Conservation (phyloP, 2,113 vertebrate species). For the Leiothrix lutea region DNA sequence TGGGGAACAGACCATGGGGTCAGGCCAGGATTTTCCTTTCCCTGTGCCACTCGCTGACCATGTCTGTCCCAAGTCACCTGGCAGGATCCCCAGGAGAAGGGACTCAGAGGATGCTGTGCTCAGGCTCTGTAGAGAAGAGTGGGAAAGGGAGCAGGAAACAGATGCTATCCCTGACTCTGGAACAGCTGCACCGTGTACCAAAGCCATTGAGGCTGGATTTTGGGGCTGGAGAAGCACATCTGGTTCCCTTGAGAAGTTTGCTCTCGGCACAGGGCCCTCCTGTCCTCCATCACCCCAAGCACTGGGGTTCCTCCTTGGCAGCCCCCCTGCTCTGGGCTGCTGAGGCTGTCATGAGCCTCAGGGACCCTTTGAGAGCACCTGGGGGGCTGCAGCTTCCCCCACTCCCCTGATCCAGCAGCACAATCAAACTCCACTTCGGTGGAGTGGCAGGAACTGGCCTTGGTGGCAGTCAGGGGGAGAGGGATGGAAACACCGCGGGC, state of each 20-base stretch:
- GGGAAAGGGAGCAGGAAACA: not conserved
- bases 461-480: not conserved
- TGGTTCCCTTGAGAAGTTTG: not conserved
- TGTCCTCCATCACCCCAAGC: not conserved
- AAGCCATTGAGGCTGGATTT: not conserved
- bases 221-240: not conserved
- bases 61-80: rapidly evolving
- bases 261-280: not conserved
- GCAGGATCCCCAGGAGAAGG: not conserved
- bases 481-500: rapidly evolving
- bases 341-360: not conserved
- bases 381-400: not conserved
- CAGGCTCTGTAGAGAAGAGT: not conserved
- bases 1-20: rapidly evolving
- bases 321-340: too few species aligned
- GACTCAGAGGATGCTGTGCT: rapidly evolving
- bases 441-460: not conserved
- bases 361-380: rapidly evolving
- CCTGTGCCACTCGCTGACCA: rapidly evolving
- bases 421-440: rapidly evolving
- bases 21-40: not conserved
- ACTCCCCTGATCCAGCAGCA: rapidly evolving
- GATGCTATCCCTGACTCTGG: not conserved
- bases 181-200: rapidly evolving
- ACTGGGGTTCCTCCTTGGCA: not conserved